phyloP scores from a whole-genome alignment of 2,797 vertebrate genomes.

The Phalanger gymnotis region DNA sequence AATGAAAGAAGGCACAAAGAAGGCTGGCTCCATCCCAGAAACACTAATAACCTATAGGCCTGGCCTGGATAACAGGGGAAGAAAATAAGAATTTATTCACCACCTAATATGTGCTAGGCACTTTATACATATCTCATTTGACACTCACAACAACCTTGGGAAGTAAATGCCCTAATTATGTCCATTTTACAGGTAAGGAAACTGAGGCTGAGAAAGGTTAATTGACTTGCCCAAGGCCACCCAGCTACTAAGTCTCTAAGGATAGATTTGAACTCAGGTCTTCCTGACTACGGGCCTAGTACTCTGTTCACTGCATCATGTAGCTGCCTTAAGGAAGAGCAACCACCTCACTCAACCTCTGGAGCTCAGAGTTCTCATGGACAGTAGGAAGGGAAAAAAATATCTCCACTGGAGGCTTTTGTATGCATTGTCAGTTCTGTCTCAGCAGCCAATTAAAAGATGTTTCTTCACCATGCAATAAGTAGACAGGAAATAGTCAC shows the following conservation, averaged over 20 bases:
- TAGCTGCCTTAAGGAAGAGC: background rate
- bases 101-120: background rate
- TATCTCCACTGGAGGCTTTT: background rate
- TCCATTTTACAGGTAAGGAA: background rate
- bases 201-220: background rate
- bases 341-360: background rate
- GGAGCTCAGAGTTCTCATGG: background rate
- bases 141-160: background rate
- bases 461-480: background rate
- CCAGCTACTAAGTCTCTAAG: background rate
- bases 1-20: background rate
- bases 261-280: background rate
- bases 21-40: background rate
- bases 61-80: background rate
- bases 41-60: background rate
- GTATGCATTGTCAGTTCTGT: background rate
- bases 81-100: background rate
- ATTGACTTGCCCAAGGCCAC: background rate
- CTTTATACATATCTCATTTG: background rate
- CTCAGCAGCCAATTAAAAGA: background rate
- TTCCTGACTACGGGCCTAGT: background rate
- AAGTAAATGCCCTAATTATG: background rate
- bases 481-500: background rate
- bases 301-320: background rate
- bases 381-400: background rate